Conservation (phyloP, 1,140 invertebrate species). For the Drosophila athabasca region DNA sequence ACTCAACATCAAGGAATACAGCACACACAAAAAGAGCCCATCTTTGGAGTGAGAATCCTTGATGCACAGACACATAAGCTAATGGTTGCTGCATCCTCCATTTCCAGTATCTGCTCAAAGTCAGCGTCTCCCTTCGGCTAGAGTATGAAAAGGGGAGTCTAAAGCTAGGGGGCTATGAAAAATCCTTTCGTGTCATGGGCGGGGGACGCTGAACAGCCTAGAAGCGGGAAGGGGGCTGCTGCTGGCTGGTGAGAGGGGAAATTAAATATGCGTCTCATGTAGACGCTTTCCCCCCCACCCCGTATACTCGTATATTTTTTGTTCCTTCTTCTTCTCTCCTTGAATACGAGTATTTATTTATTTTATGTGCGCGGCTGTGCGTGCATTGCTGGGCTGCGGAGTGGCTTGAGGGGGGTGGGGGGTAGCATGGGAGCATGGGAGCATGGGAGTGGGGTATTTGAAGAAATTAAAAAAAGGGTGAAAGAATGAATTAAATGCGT, state of each 20-base stretch:
- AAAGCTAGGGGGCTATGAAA: constrained; percentile 56
- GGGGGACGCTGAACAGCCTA: constrained; percentile 16
- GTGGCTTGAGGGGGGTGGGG: not conserved
- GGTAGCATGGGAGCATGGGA: not conserved
- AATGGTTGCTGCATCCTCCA: too few relatives aligned
- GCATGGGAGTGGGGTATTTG: constrained; percentile 38
- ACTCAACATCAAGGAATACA: too few relatives aligned
- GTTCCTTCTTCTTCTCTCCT: constrained; percentile 20
- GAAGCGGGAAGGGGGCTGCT: too few relatives aligned
- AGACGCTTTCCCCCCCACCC: constrained; percentile 37
- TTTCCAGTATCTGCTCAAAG: not conserved
- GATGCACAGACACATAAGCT: too few relatives aligned
- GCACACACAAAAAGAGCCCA: too few relatives aligned
- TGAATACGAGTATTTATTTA: constrained; percentile 60
- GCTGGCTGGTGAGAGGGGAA: constrained; percentile 20
- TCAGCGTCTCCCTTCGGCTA: not conserved
- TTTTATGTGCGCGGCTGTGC: constrained; percentile 74
- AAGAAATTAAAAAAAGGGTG: constrained; percentile 62
- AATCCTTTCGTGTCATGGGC: constrained; percentile 69
- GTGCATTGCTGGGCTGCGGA: constrained; percentile 55
- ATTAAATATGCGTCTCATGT: constrained; percentile 80
- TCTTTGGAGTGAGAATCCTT: too few relatives aligned
- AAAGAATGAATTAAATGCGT: constrained; percentile 57
- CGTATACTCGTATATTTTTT: constrained; percentile 11
- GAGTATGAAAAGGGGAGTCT: constrained; percentile 15